Evolutionary conservation across 2,797 vertebrate genomes (phyloP).

Genomic region (Cossypha polioptera): DNA sequence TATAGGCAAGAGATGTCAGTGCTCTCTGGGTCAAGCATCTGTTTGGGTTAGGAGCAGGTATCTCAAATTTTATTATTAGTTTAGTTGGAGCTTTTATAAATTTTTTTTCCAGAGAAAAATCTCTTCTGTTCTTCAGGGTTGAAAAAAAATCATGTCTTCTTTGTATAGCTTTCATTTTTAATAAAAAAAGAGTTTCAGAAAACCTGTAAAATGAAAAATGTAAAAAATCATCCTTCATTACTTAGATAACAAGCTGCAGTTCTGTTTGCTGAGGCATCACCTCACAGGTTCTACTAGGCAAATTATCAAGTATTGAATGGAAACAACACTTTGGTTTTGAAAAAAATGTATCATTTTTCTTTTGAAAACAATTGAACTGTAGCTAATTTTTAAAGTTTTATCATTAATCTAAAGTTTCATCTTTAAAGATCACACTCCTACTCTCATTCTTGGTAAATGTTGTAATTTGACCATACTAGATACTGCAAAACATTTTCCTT

Average conservation of each 20-base stretch:
- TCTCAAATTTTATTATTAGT: neutral
- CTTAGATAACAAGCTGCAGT: neutral
- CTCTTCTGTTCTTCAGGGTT: neutral
- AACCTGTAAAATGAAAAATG: neutral
- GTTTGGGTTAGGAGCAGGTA: neutral
- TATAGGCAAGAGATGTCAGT: accelerated
- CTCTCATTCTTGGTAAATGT: neutral
- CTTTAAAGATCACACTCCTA: neutral
- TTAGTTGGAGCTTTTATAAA: neutral
- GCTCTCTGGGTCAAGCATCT: neutral
- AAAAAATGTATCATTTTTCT: neutral
- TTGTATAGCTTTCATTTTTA: neutral
- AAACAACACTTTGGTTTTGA: neutral
- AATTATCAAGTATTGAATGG: neutral
- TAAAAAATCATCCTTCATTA: neutral
- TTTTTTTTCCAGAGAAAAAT: neutral
- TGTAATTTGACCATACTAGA: neutral
- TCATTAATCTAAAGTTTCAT: neutral
- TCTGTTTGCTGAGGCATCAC: neutral
- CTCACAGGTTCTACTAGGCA: neutral
- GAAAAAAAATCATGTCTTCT: neutral
- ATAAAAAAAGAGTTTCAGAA: neutral
- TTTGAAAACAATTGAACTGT: neutral
- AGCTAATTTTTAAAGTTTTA: neutral
- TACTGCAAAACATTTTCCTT: neutral